Conservation (phyloP, 2,888 invertebrate species). For the Aspidiotus rigidus region DNA sequence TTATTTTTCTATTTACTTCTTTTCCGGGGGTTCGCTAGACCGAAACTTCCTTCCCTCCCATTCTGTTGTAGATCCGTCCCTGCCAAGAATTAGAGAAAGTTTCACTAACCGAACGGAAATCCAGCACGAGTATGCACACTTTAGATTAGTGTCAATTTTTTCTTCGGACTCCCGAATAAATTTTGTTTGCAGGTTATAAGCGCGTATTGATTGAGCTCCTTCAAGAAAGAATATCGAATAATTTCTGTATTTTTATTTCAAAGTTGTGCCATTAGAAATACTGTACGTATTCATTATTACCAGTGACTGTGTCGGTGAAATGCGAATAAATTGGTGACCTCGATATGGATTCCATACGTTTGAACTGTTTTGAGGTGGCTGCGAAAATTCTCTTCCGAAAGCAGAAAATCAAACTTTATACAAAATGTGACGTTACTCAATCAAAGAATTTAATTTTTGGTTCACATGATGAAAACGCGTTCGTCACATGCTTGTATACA, state of each 20-base stretch:
- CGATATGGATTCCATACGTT: slow-evolving; percentile 84
- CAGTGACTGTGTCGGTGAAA: slow-evolving; percentile 85
- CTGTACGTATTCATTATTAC: slow-evolving; percentile 37
- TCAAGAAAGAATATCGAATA: slow-evolving; percentile 1
- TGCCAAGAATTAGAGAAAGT: too few species aligned
- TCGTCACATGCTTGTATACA: too few species aligned
- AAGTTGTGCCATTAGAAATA: too few species aligned
- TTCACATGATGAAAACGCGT: too few species aligned
- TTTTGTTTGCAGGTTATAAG: slow-evolving; percentile 67
- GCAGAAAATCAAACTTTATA: too few species aligned
- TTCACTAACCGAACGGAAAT: slow-evolving; percentile 66
- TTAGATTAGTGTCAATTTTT: slow-evolving; percentile 85
- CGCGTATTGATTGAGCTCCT: slow-evolving; percentile 69
- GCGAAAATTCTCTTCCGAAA: slow-evolving; percentile 74
- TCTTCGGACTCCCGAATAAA: slow-evolving; percentile 82
- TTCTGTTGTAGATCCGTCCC: too few species aligned
- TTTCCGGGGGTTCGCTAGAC: not conserved
- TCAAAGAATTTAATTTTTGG: too few species aligned
- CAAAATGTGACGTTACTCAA: too few species aligned
- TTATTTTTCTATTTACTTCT: not conserved
- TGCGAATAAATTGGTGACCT: slow-evolving; percentile 95
- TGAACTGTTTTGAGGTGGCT: slow-evolving; percentile 83
- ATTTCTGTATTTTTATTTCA: not conserved
- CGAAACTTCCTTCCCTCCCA: too few species aligned
- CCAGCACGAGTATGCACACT: slow-evolving; percentile 84